Percentiles rank a stretch among this genome's conserved stretches.
Conservation (phyloP, 2,888 invertebrate species). For the Sarcophaga subvicina region DNA sequence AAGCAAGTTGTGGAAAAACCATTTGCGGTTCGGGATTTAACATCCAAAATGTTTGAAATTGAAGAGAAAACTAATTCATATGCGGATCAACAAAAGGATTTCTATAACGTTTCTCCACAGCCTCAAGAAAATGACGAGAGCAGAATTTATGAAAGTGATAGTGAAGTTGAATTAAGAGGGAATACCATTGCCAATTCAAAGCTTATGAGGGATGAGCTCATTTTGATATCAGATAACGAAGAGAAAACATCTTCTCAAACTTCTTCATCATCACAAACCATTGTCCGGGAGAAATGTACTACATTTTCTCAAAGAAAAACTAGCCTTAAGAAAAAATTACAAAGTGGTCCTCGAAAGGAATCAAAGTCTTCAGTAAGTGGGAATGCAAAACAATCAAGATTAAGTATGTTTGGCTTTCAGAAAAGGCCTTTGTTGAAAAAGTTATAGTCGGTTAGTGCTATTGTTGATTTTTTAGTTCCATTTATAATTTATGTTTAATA, state of each 20-base stretch:
- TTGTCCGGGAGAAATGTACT: background rate
- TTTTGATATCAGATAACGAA: slow-evolving; percentile 52
- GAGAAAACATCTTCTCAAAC: slow-evolving; percentile 20
- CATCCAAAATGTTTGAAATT: slow-evolving; percentile 71
- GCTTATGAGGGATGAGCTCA: background rate
- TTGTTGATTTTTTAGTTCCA: background rate
- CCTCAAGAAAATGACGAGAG: slow-evolving; percentile 33
- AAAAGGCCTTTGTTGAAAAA: slow-evolving; percentile 83
- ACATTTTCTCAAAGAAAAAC: slow-evolving; percentile 39
- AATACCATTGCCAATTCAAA: background rate
- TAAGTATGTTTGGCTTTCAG: slow-evolving; percentile 87
- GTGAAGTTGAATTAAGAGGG: background rate
- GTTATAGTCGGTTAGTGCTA: slow-evolving; percentile 52
- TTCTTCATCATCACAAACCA: background rate
- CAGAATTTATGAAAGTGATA: background rate
- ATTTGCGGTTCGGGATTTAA: slow-evolving; percentile 64
- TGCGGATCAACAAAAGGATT: slow-evolving; percentile 52
- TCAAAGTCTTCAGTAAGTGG: background rate
- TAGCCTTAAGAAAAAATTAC: slow-evolving; percentile 57
- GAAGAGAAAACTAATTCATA: slow-evolving; percentile 66
- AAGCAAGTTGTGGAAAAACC: slow-evolving; percentile 52
- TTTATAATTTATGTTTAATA: slow-evolving; percentile 16
- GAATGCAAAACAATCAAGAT: slow-evolving; percentile 83
- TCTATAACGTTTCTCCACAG: slow-evolving; percentile 70
- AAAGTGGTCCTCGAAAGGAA: slow-evolving; percentile 32